These are phyloP conservation scores for Euwallacea similis DNA, from an alignment of 1,140 invertebrate species.

Conservation along the genomic window DNA sequence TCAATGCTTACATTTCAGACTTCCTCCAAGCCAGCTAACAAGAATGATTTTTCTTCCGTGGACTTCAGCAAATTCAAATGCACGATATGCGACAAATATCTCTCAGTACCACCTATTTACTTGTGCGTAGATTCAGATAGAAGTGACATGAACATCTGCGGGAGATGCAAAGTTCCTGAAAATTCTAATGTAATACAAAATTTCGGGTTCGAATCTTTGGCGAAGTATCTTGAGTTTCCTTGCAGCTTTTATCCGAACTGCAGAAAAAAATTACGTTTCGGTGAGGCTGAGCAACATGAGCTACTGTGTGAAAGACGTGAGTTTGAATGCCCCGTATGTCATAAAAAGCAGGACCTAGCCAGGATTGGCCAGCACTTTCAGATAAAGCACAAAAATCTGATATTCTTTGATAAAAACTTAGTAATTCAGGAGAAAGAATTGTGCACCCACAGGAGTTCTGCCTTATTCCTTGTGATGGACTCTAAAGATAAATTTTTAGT, in stretches of 20 bases:
- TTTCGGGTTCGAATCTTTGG: not conserved
- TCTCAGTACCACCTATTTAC: conserved; percentile 16
- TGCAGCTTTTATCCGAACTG: conserved; percentile 7
- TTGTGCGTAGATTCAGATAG: not conserved
- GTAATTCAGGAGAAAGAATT: not conserved
- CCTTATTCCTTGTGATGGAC: not conserved
- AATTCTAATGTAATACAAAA: not conserved
- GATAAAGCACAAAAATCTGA: not conserved
- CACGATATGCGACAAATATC: conserved; percentile 12
- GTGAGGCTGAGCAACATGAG: conserved; percentile 1
- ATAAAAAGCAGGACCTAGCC: not conserved
- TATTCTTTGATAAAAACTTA: not conserved
- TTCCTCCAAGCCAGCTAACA: too few relatives aligned
- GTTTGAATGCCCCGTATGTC: not conserved
- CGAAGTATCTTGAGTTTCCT: conserved; percentile 10
- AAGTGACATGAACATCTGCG: not conserved
- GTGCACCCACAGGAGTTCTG: not conserved
- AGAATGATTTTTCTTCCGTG: too few relatives aligned
- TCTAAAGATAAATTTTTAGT: not conserved
- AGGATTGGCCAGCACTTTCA: not conserved
- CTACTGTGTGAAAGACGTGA: not conserved
- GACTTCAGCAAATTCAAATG: conserved; percentile 3
- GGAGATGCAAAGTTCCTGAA: conserved; percentile 7
- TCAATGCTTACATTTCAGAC: too few relatives aligned
- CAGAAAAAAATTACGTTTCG: not conserved